Evolutionary conservation across 2,113 vertebrate species (phyloP).

Genomic region (Mobula birostris): DNA sequence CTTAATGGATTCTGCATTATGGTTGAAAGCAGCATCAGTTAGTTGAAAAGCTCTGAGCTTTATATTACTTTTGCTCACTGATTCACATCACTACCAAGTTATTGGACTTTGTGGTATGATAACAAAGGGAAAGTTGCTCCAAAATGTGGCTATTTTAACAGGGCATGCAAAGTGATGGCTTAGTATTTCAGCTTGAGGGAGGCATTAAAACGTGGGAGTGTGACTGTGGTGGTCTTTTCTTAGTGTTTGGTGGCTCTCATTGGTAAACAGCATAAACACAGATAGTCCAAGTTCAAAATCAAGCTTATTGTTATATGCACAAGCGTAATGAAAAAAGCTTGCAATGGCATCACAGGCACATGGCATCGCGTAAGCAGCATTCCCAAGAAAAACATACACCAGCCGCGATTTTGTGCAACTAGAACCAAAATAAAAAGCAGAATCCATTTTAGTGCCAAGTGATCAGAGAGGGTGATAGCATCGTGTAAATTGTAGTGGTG

Average conservation of each 20-base stretch:
- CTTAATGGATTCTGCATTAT: background rate
- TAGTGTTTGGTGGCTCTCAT: background rate
- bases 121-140: conserved; percentile 1
- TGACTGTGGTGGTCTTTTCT: background rate
- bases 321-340: no score
- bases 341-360: no score
- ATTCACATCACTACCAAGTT: background rate
- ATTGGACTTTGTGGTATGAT: background rate
- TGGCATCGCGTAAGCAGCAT: no score
- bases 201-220: background rate
- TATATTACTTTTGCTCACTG: background rate
- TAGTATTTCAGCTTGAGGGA: background rate
- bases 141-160: background rate
- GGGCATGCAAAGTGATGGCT: no score
- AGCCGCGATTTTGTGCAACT: no score
- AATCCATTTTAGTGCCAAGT: no score
- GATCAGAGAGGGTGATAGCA: no score
- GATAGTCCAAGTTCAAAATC: background rate
- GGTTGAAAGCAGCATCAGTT: background rate
- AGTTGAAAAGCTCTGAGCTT: background rate
- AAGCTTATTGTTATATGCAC: no score
- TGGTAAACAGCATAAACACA: background rate
- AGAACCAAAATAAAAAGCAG: no score
- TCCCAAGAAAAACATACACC: no score
- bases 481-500: no score